Conservation (phyloP, 2,888 invertebrate genomes). For the Phyllotreta cruciferae region DNA sequence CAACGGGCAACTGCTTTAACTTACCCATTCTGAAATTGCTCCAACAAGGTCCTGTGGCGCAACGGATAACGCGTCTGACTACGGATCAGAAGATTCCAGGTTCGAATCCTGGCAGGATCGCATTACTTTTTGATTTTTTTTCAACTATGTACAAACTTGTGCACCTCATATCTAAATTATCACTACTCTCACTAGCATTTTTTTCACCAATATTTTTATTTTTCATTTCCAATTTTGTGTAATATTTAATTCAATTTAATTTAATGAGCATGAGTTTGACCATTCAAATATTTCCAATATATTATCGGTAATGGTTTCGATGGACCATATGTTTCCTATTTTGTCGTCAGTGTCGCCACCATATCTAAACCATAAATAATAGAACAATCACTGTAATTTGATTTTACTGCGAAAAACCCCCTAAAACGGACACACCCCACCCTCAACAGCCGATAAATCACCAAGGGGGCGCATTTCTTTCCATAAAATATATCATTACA, state of each 20-base stretch:
- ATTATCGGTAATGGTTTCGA: constrained; percentile 17
- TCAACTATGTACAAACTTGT: no score
- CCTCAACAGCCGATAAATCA: constrained; percentile 38
- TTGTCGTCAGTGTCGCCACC: constrained; percentile 24
- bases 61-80: constrained; percentile 67
- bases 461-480: constrained; percentile 23
- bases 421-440: constrained; percentile 22
- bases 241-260: no score
- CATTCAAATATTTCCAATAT: constrained; percentile 10
- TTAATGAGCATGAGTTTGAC: no score
- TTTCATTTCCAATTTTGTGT: no score
- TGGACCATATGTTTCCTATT: constrained; percentile 24
- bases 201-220: no score
- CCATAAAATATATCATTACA: constrained; percentile 21
- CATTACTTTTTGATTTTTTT: constrained; percentile 10
- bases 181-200: no score
- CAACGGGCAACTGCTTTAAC: no score
- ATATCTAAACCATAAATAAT: constrained; percentile 27
- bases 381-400: constrained; percentile 32
- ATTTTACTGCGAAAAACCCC: constrained; percentile 26
- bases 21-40: no score
- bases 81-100: constrained; percentile 66
- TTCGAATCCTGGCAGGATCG: constrained; percentile 64
- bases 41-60: constrained; percentile 62
- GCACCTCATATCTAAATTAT: no score